These are phyloP conservation scores for Tethea ocularis DNA, from an alignment of 2,888 invertebrate species.

Conservation along the genomic window DNA sequence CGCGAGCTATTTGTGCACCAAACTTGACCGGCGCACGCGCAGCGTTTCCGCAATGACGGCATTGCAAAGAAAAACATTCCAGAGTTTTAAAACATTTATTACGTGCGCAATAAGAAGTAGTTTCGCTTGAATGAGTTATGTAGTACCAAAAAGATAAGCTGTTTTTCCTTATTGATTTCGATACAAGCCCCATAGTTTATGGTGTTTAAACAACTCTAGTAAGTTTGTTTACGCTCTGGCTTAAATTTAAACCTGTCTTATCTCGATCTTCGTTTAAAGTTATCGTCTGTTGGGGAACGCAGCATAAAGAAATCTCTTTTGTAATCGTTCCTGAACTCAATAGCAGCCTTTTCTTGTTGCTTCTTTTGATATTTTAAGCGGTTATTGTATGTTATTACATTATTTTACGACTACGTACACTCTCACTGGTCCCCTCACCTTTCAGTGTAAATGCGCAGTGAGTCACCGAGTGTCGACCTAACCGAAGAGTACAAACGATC, in stretches of 20 bases:
- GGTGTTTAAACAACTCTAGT: slow-evolving; percentile 1
- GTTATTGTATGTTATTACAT: slow-evolving; percentile 13
- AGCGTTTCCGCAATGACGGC: slow-evolving; percentile 51
- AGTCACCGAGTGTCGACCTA: slow-evolving; percentile 71
- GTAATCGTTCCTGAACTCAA: not conserved
- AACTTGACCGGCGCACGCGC: slow-evolving; percentile 54
- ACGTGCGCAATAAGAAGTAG: slow-evolving; percentile 9
- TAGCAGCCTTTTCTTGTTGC: not conserved
- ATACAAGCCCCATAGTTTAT: not conserved
- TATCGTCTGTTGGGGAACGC: not conserved
- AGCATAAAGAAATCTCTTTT: not conserved
- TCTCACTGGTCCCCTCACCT: slow-evolving; percentile 41
- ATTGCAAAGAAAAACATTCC: slow-evolving; percentile 35
- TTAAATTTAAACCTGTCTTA: not conserved
- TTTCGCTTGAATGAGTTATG: slow-evolving; percentile 13
- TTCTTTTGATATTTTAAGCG: slow-evolving; percentile 6
- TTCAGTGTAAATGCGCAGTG: slow-evolving; percentile 36
- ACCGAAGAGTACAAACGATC: slow-evolving; percentile 10
- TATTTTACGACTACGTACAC: slow-evolving; percentile 16
- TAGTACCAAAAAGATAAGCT: not conserved
- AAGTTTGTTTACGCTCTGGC: not conserved
- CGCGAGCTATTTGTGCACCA: slow-evolving; percentile 50
- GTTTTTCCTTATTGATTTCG: not conserved
- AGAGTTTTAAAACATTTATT: slow-evolving; percentile 15
- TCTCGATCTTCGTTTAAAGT: not conserved